Base-by-base conservation (phyloP, 1,140 invertebrate species). In the Campoletis sonorensis region DNA sequence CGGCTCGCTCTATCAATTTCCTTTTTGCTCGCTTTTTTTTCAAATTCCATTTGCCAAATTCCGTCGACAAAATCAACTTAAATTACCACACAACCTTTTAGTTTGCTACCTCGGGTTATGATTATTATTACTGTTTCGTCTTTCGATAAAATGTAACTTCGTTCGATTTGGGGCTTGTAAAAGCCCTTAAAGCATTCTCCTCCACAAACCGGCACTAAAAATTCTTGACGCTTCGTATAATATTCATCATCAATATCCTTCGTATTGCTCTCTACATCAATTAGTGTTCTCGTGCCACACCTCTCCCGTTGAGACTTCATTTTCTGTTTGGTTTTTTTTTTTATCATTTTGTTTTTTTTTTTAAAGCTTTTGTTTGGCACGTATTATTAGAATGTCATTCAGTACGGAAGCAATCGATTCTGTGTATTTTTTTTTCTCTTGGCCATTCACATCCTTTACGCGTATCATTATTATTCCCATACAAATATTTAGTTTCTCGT, bases 311-410 rank as follows among this genome's bases (percentile, higher is more conserved):
- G 37, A 71, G 58, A 77, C 70, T 77, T 64, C 45, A 33, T 81
- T 72, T 68, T 54, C 70, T 70, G 70, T 70, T 79, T 72, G 23
- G 33, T 49, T 26, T 76, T 76, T 15, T 79, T 61, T 79, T 72
- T 79, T n/a, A n/a, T n/a, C n/a, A n/a, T n/a, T n/a, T 81, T 82
- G 49, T 70, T 76, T 81, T 37, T 64, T 71, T 76, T 73, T 77
- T 81, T 88, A 87, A 90, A 89, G 89, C 89, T 86, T 88, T 89
- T 84, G 83, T 86, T 92, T 92, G 91, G 91, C 91, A 92, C 91
- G 85, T 92, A 89, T 90, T 87, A 91, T 91, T 91, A 90, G 88
- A 92, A 92, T 91, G 87, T 91, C 85, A 88, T 88, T 91, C 87
- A 87, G 86, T 87, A 89, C 87, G 86, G 86, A 90, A 90, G 86